These are phyloP conservation scores for Leptura quadrifasciata DNA, from an alignment of 2,888 invertebrate genomes.

Conservation along the genomic window DNA sequence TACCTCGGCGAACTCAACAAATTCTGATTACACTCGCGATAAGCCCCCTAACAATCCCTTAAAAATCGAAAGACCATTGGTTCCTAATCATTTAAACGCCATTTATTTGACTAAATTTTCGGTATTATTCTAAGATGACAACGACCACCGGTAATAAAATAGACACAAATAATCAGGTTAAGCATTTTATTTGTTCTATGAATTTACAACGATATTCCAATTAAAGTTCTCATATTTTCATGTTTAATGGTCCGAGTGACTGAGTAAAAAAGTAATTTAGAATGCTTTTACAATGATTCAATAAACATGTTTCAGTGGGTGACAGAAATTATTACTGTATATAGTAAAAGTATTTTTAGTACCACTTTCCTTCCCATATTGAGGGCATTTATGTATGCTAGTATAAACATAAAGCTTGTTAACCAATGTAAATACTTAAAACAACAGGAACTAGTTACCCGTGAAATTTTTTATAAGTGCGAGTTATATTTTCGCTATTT, in stretches of 20 bases:
- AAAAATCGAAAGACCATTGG: too few relatives aligned
- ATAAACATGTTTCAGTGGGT: slow-evolving; percentile 16
- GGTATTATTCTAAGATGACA: too few relatives aligned
- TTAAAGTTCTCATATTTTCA: slow-evolving; percentile 19
- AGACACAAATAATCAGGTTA: neutral
- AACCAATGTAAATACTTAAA: slow-evolving; percentile 2
- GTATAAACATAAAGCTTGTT: slow-evolving; percentile 9
- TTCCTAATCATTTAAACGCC: too few relatives aligned
- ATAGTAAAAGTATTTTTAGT: slow-evolving; percentile 11
- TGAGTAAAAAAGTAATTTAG: slow-evolving; percentile 20
- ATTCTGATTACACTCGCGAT: too few relatives aligned
- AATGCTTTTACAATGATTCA: slow-evolving; percentile 18
- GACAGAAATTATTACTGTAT: slow-evolving; percentile 11
- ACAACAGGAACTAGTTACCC: slow-evolving; percentile 4
- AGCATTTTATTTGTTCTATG: neutral
- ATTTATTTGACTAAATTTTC: too few relatives aligned
- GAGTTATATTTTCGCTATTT: slow-evolving; percentile 5
- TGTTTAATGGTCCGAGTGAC: slow-evolving; percentile 16
- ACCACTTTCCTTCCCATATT: slow-evolving; percentile 24
- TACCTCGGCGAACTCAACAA: too few relatives aligned
- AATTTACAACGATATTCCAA: neutral
- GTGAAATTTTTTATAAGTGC: neutral
- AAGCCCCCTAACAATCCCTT: too few relatives aligned
- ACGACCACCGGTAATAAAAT: neutral
- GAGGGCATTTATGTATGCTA: slow-evolving; percentile 19